Evolutionary conservation across 2,797 vertebrate genomes (phyloP), one percentile per base, ranked within the genome.

Genomic region (Clarias fuscus): DNA sequence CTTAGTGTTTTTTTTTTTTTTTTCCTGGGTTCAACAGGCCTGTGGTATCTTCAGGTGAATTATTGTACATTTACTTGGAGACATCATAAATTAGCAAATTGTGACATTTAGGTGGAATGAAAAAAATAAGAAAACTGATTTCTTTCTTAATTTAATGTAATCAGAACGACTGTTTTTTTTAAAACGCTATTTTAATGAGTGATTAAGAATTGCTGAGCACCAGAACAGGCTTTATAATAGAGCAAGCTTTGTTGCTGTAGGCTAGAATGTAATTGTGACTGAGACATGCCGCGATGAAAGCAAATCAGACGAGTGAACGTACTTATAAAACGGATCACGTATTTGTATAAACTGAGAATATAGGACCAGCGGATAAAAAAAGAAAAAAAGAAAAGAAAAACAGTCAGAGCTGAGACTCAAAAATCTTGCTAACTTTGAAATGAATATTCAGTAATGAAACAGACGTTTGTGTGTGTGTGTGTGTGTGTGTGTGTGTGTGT

Each of bases 181-280:
- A 3, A 61, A 78, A 37, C 56, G 22, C 13, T 5, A 61, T 64
- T 80, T 43, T 64, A 80, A 64, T 43, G 58, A 78, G 58, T 37
- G 30, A 78, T 61, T 78, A 78, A 61, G 30, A 78, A 78, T 61
- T 61, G 76, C 58, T 22, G 20, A 78, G 76, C 58, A 37, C 22
- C 58, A 61, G 30, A 33, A 33, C 76, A 0, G 10, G 30, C 76
- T 78, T 61, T 37, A 78, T 59, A 33, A 22, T 37, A n/a, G 76
- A 61, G 37, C 1, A 6, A 27, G 75, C n/a, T 77, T 77, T 78
- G 59, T 80, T 40, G 77, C 58, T 43, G 33, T 79, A 15, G 77
- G 77, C 30, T 62, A 79, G 59, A 80, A 80, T 40, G 13, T 24
- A 80, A 80, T n/a, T 62, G 59, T 62, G 59, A 80, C 40, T 40